phyloP scores from a whole-genome alignment of 1,140 invertebrate genomes.

The Aphelenchoides fujianensis region DNA sequence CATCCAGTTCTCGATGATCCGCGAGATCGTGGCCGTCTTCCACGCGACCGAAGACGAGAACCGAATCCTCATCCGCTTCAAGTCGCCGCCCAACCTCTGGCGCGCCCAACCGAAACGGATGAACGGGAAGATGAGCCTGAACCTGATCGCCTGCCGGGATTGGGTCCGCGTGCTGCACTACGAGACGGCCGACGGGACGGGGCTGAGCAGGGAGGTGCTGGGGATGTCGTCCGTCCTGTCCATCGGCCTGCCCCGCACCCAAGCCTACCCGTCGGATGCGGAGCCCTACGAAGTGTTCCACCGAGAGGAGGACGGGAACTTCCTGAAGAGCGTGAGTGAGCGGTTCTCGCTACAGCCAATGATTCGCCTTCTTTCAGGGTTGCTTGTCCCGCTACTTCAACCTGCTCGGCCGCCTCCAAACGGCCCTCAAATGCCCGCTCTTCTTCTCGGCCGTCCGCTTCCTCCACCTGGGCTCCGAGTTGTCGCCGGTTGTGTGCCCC shows the following conservation, averaged over 20 bases:
- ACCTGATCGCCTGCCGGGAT: conserved; percentile 12
- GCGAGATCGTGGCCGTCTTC: conserved; percentile 5
- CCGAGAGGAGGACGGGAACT: not conserved
- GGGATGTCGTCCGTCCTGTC: conserved; percentile 4
- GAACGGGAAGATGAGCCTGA: not conserved
- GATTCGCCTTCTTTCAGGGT: not conserved
- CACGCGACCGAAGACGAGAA: not conserved
- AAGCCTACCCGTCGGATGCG: not conserved
- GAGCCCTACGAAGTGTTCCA: not conserved
- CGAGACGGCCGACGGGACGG: not conserved
- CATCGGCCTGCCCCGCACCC: conserved; percentile 2
- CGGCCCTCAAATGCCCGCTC: not conserved
- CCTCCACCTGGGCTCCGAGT: not conserved
- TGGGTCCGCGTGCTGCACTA: conserved; percentile 7
- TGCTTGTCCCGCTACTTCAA: not conserved
- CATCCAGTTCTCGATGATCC: not conserved
- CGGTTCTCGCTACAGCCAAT: not conserved
- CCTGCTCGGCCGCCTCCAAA: not conserved
- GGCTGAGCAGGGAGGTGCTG: not conserved
- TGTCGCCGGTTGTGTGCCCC: not conserved
- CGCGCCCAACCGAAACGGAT: not conserved
- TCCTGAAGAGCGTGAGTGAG: not conserved
- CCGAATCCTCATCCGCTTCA: not conserved
- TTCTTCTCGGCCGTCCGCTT: conserved; percentile 14
- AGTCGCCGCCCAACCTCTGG: conserved; percentile 8